phyloP scores from a whole-genome alignment of 2,113 vertebrate species.

The Gobio gobio region DNA sequence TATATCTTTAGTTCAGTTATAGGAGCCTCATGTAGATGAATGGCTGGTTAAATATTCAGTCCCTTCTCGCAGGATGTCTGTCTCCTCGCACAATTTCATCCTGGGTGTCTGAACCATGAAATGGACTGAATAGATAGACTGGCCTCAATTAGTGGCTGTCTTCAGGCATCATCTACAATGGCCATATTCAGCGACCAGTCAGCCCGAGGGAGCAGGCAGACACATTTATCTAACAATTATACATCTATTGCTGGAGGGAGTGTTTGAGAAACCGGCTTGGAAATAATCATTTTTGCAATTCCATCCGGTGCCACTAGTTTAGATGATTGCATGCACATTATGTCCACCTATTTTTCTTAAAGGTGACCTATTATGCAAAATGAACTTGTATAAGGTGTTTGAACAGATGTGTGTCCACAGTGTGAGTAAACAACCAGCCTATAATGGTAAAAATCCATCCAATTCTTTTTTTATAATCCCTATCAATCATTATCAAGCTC shows the following conservation, averaged over 20 bases:
- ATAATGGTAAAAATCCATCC: too few species aligned
- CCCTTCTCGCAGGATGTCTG: slow-evolving; percentile 44
- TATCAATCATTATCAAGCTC: too few species aligned
- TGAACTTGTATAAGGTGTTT: too few species aligned
- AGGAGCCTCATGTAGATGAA: slow-evolving; percentile 38
- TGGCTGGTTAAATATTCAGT: slow-evolving; percentile 54
- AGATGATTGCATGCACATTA: not conserved
- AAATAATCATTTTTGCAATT: not conserved
- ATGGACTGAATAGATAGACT: slow-evolving; percentile 50
- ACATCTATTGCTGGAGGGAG: slow-evolving; percentile 7
- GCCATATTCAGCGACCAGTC: slow-evolving; percentile 39
- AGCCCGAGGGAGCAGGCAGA: not conserved
- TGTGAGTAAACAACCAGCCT: too few species aligned
- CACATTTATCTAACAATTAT: slow-evolving; percentile 7
- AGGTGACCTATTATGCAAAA: too few species aligned
- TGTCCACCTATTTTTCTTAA: not conserved
- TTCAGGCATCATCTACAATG: slow-evolving; percentile 44
- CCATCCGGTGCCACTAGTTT: not conserved
- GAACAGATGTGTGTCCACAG: too few species aligned
- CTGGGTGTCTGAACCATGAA: slow-evolving; percentile 52
- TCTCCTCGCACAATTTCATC: slow-evolving; percentile 48
- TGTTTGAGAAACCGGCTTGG: not conserved
- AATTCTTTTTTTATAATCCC: too few species aligned
- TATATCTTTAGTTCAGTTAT: slow-evolving; percentile 40
- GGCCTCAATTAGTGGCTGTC: slow-evolving; percentile 58